These are phyloP conservation scores for Acleris holmiana DNA, from an alignment of 2,888 invertebrate genomes.

Conservation along the genomic window DNA sequence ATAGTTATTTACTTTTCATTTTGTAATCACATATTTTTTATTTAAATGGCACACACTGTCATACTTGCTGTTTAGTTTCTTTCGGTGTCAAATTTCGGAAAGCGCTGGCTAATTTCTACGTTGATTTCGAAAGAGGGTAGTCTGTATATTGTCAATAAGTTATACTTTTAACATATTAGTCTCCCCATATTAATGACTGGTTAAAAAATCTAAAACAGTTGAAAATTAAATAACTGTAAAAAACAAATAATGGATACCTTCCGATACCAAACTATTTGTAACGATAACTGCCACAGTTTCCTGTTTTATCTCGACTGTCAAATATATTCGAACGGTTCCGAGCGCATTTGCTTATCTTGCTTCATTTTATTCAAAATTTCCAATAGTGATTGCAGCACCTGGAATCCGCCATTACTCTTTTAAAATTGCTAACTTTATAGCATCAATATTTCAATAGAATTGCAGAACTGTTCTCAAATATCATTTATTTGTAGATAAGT, in stretches of 20 bases:
- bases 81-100: no score
- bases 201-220: not conserved
- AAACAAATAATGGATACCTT: not conserved
- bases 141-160: no score
- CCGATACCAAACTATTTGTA: slow-evolving; percentile 23
- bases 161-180: not conserved
- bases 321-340: slow-evolving; percentile 30
- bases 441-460: slow-evolving; percentile 68
- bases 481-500: slow-evolving; percentile 52
- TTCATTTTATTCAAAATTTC: slow-evolving; percentile 60
- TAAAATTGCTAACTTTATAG: slow-evolving; percentile 72
- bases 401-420: slow-evolving; percentile 70
- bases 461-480: slow-evolving; percentile 59
- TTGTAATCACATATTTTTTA: no score
- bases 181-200: no score
- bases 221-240: not conserved
- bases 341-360: slow-evolving; percentile 55
- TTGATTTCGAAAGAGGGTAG: no score
- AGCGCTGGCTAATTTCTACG: no score
- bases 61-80: no score
- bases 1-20: no score
- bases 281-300: slow-evolving; percentile 27
- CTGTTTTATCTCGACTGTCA: slow-evolving; percentile 29
- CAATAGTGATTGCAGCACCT: slow-evolving; percentile 72
- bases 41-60: no score